Base-by-base conservation (phyloP, 2,113 vertebrate genomes). In the Calyptommatus sinebrachiatus region DNA sequence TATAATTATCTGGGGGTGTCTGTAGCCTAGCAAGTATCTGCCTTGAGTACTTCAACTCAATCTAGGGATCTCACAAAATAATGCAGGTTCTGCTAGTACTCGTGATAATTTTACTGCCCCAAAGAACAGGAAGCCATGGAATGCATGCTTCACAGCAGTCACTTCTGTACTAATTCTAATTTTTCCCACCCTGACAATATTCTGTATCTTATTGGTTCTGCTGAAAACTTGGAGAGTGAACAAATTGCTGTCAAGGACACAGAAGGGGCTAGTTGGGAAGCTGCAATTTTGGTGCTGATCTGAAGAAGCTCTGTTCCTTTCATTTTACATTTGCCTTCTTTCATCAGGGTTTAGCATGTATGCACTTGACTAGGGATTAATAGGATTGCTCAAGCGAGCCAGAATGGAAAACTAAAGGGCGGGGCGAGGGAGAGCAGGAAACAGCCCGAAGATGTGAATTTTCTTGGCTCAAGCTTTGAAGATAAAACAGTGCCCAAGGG, bases 381-480 rank as follows among this genome's bases (percentile, higher is more conserved):
- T 86, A 87, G 81, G 85, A 92, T 92, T 91, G 84, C 88, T 91
- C 85, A 93, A 87, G 83, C 86, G 88, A 92, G 88, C 83, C 87
- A 82, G 85, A 79, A 89, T 90, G 87, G 82, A 90, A 89, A 87
- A 84, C 53, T 86, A 65, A 57, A 73, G 84, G 35, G 35, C 35
- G 35, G 83, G 73, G 75, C 46, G 69, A 74, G 63, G 60, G 50
- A 72, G 10, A 18, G 35, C 2, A 60, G 5, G 72, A 93, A 89
- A 91, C 79, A 91, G 92, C 91, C 92, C 89, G 86, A 89, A 92
- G 86, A 92, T 92, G 89, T 82, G 78, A 92, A 92, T 94, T 89
- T 92, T 84, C 90, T 91, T 93, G 93, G 90, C 88, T 91, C 81
- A 84, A 88, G 85, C 88, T 94, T 93, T 94, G 92, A 93, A 92